Evolutionary conservation across 2,797 vertebrate genomes (phyloP).

Genomic region (Diceros bicornis): DNA sequence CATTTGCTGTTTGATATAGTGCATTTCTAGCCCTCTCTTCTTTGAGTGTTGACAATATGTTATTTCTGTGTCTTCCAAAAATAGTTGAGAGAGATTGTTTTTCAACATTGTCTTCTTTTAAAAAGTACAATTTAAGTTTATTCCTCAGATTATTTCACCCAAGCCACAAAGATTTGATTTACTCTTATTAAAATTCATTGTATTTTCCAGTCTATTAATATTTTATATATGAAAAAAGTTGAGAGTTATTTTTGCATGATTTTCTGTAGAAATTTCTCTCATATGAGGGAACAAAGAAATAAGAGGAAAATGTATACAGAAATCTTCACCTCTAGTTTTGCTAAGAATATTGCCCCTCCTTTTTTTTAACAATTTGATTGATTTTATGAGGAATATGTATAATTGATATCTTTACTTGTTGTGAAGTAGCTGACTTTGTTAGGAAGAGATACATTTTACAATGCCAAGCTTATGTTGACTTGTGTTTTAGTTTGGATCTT

Average conservation of each 20-base stretch:
- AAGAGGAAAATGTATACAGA: background rate
- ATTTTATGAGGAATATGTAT: background rate
- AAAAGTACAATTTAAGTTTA: slow-evolving; percentile 43
- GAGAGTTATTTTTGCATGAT: background rate
- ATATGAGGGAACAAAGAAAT: slow-evolving; percentile 22
- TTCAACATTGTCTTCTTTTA: slow-evolving; percentile 40
- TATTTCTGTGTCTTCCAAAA: slow-evolving; percentile 74
- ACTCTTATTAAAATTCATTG: slow-evolving; percentile 47
- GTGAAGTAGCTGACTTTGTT: slow-evolving; percentile 4
- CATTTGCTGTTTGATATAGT: background rate
- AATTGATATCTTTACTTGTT: background rate
- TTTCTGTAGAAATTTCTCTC: background rate
- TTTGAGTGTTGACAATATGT: slow-evolving; percentile 37
- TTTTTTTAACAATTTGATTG: background rate
- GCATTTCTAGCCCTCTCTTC: background rate
- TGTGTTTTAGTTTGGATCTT: slow-evolving; percentile 23
- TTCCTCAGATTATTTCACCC: slow-evolving; percentile 29
- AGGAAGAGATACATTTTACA: slow-evolving; percentile 3
- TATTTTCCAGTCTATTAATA: background rate
- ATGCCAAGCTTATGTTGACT: background rate
- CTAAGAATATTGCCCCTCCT: background rate
- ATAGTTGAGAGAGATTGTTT: slow-evolving; percentile 59
- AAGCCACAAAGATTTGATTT: slow-evolving; percentile 35
- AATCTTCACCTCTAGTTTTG: background rate
- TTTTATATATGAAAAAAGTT: background rate